Evolutionary conservation across 2,797 vertebrate genomes (phyloP).

Genomic region (Cryptoprocta ferox): DNA sequence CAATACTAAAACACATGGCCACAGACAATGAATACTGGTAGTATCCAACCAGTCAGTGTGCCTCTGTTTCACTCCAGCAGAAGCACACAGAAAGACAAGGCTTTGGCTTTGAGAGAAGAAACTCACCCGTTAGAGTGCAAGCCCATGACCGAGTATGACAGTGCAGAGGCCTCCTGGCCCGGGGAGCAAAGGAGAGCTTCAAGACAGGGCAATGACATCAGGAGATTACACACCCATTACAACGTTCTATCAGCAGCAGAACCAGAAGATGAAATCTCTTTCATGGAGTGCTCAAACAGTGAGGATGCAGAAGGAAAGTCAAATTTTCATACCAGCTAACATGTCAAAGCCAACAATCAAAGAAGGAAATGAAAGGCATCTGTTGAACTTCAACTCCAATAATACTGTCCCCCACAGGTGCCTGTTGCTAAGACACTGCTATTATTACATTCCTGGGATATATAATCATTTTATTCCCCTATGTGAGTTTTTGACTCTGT

Average conservation of each 20-base stretch:
- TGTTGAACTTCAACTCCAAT: background rate
- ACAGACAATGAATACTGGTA: background rate
- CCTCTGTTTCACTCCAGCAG: background rate
- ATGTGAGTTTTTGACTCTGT: conserved; percentile 17
- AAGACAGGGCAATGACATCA: background rate
- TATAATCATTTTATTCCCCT: conserved; percentile 54
- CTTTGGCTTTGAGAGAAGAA: background rate
- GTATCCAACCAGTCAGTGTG: no score
- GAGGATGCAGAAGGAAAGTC: background rate
- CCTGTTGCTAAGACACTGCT: conserved; percentile 64
- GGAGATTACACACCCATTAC: background rate
- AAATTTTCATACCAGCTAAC: background rate
- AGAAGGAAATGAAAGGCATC: conserved; percentile 37
- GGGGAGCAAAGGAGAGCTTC: background rate
- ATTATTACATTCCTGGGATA: background rate
- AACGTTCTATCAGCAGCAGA: background rate
- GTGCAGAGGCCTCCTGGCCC: background rate
- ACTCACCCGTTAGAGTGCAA: background rate
- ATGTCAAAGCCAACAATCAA: conserved; percentile 18
- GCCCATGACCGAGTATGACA: background rate
- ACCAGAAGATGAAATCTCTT: background rate
- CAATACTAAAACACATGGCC: background rate
- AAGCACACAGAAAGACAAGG: background rate
- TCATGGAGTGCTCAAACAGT: no score
- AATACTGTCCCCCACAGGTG: conserved; percentile 25